Evolutionary conservation across 2,888 invertebrate species (phyloP), one percentile per base, ranked within the genome.

Genomic region (Phortica magna): DNA sequence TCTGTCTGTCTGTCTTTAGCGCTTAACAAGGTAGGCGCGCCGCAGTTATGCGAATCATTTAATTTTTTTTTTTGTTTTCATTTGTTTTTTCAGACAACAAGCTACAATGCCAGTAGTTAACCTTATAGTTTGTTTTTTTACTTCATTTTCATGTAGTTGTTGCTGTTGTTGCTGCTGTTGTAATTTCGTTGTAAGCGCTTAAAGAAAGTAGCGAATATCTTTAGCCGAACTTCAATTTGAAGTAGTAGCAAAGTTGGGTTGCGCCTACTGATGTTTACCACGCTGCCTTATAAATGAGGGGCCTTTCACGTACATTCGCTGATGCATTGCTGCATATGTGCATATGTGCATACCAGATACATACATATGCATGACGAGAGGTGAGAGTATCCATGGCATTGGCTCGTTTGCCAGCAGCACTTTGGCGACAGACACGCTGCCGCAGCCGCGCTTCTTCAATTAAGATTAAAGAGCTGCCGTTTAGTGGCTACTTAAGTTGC

Each of bases 401-500:
- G 19, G 9, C 22, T 61, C 17, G 59, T 53, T 53, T 53, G 53
- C 10, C 53, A 53, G 53, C n/a, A 17, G 55, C 55, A 12, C 6
- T n/a, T 55, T 55, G 55, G 55, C 55, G 55, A 55, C 55, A 55
- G 55, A 9, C 12, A 12, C 1, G 55, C 1, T 6, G 14, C 6
- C 12, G 55, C 55, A 12, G 59, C 7, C 22, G 1, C 12, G 31
- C 64, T 10, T 19, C 17, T 19, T 76, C 79, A 84, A 82, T 85
- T 85, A 81, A 85, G 85, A 87, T 88, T 85, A 85, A 88, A 88
- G 87, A 87, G 88, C 85, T 85, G 88, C 88, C 88, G 88, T 85
- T 85, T 85, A 85, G 85, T 88, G 88, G 84, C 85, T 88, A 88
- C 88, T 85, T 85, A 85, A 67, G 67, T 48, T 48, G 14, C 17